Base-by-base conservation (phyloP, 2,113 vertebrate genomes). In the Rhynchopsitta pachyrhyncha region DNA sequence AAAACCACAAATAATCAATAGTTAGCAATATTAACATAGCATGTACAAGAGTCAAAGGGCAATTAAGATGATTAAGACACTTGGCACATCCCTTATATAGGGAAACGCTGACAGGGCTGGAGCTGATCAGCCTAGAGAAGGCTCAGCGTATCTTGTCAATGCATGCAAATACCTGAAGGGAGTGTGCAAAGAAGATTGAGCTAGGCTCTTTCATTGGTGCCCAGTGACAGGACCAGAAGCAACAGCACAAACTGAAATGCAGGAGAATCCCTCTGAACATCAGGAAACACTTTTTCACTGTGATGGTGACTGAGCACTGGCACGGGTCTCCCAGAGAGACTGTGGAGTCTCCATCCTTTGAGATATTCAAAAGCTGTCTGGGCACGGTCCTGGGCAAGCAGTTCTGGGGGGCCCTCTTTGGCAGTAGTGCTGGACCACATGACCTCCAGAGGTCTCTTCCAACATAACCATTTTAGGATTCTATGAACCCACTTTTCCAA, bases 301-400 rank as follows among this genome's bases (percentile, higher is more conserved):
- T 17, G 27, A 69, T 37, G 25, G 33, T n/a, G 25, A 3, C 23
- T 6, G 53, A 69, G 53, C 33, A 24, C 41, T 78, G 53, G 42
- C 31, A 47, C 4, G 17, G 53, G 4, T 31, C 2, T 3, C 12
- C 33, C 33, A 53, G 17, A 9, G 5, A 35, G 22, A 19, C 0
- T 80, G 44, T 13, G 17, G n/a, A 29, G 13, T 37, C 4, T 46
- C 60, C 33, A 29, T 35, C 41, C 22, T 2, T 19, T n/a, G 67
- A 28, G 5, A 41, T 22, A 22, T 13, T 27, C 28, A 29, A 75
- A 78, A 55, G 10, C 12, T 49, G 10, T 0, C 37, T 31, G 90
- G 59, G 33, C 16, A 27, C 2, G 0, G 53, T 7, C 23, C 62
- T 63, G 37, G 46, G 10, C 24, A 79, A 33, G 10, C 6, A 5